Evolutionary conservation across 2,113 vertebrate genomes (phyloP).

Genomic region (Pseudolaguvia tuberculata): DNA sequence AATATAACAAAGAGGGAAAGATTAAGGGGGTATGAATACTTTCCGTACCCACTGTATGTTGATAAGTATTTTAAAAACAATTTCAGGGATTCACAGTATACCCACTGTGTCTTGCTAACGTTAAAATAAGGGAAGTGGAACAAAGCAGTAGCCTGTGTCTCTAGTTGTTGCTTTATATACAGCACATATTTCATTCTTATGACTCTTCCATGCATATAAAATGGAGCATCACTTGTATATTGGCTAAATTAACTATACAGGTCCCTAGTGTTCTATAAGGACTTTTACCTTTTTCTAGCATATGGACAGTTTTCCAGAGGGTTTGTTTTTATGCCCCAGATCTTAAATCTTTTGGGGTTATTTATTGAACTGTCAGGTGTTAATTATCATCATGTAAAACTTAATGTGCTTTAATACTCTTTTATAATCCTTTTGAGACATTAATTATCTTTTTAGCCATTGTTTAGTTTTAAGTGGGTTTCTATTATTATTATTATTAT

Average conservation of each 20-base stretch:
- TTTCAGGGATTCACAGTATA: too few species aligned
- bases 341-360: background rate
- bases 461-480: background rate
- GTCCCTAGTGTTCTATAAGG: background rate
- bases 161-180: background rate
- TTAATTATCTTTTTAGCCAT: background rate
- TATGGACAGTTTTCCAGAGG: background rate
- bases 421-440: background rate
- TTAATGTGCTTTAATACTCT: background rate
- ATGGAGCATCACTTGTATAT: background rate
- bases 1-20: too few species aligned
- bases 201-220: slow-evolving; percentile 2
- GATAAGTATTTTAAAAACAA: too few species aligned
- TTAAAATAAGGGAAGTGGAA: too few species aligned
- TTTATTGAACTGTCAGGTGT: too few species aligned
- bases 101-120: too few species aligned
- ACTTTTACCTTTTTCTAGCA: background rate
- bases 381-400: too few species aligned
- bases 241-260: background rate
- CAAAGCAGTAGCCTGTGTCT: background rate
- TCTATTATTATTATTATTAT: too few species aligned
- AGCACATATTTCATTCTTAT: background rate
- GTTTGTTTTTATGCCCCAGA: background rate
- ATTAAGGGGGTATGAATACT: too few species aligned
- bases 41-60: too few species aligned